A percentile compares a stretch with the other conserved stretches of the same genome.
phyloP scores from a whole-genome alignment of 2,888 invertebrate species.

The Agrotis puta region DNA sequence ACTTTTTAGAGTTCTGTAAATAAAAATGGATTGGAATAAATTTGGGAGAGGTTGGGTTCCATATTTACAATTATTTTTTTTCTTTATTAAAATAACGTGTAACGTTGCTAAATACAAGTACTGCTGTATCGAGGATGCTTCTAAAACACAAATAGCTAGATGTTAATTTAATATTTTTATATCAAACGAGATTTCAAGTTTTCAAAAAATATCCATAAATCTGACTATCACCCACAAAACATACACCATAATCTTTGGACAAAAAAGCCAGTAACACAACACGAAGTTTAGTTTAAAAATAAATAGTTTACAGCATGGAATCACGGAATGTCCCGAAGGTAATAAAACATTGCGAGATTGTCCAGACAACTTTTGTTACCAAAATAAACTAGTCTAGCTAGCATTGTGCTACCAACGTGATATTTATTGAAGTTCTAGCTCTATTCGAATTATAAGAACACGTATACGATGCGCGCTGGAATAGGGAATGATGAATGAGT shows the following conservation, averaged over 20 bases:
- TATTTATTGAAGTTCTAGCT: slow-evolving; percentile 25
- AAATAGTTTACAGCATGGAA: slow-evolving; percentile 59
- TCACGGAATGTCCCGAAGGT: slow-evolving; percentile 60
- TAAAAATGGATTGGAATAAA: too few relatives aligned
- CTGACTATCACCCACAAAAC: neutral
- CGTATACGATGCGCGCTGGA: too few relatives aligned
- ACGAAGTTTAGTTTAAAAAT: slow-evolving; percentile 61
- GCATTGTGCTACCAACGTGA: slow-evolving; percentile 52
- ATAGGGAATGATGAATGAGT: too few relatives aligned
- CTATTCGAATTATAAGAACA: too few relatives aligned
- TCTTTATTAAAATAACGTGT: too few relatives aligned
- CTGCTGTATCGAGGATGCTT: too few relatives aligned
- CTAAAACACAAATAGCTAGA: too few relatives aligned
- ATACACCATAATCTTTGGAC: slow-evolving; percentile 5
- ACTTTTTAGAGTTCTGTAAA: slow-evolving; percentile 9
- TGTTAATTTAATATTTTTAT: neutral
- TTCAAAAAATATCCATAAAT: neutral
- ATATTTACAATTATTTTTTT: neutral
- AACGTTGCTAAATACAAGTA: too few relatives aligned
- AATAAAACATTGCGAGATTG: slow-evolving; percentile 66
- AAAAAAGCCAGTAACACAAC: slow-evolving; percentile 41
- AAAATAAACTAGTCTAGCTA: slow-evolving; percentile 59
- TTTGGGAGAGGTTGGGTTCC: neutral
- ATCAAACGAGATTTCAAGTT: neutral
- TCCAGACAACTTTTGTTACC: slow-evolving; percentile 67